Evolutionary conservation across 1,140 invertebrate species (phyloP).

Genomic region (Adelges cooleyi): DNA sequence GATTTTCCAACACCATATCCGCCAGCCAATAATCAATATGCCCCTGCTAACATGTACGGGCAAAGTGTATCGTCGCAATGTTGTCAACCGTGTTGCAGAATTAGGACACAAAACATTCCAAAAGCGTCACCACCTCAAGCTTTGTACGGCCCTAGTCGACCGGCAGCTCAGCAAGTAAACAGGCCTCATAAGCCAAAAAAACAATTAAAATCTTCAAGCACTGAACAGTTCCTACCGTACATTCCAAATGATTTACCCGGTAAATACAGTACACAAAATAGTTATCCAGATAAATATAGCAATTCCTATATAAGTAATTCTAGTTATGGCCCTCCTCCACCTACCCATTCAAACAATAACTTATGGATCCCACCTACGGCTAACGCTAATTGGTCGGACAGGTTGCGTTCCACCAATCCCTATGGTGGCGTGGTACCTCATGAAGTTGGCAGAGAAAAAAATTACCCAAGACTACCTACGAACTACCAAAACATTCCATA

Average conservation of each 20-base stretch:
- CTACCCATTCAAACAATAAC: neutral
- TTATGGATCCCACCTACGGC: constrained; percentile 6
- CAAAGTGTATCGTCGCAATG: constrained; percentile 3
- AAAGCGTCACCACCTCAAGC: neutral
- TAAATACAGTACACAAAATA: constrained; percentile 14
- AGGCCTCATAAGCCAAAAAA: constrained; percentile 14
- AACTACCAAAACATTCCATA: constrained; percentile 12
- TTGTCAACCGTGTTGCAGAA: constrained; percentile 20
- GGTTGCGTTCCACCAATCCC: neutral
- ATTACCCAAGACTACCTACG: constrained; percentile 2
- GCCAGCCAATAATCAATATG: constrained; percentile 13
- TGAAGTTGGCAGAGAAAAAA: neutral
- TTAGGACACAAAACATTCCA: constrained; percentile 1
- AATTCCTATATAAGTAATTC: constrained; percentile 5
- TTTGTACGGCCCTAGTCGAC: neutral
- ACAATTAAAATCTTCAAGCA: neutral
- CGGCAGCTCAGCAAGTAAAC: neutral
- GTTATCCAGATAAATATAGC: constrained; percentile 5
- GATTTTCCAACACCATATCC: constrained; percentile 12
- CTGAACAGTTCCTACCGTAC: constrained; percentile 26
- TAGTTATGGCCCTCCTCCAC: constrained; percentile 11
- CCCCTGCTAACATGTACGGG: constrained; percentile 1
- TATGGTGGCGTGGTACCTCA: neutral
- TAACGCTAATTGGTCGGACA: constrained; percentile 1
- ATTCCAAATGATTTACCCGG: constrained; percentile 12